phyloP scores from a whole-genome alignment of 1,140 invertebrate genomes.

The Heliconius congener region DNA sequence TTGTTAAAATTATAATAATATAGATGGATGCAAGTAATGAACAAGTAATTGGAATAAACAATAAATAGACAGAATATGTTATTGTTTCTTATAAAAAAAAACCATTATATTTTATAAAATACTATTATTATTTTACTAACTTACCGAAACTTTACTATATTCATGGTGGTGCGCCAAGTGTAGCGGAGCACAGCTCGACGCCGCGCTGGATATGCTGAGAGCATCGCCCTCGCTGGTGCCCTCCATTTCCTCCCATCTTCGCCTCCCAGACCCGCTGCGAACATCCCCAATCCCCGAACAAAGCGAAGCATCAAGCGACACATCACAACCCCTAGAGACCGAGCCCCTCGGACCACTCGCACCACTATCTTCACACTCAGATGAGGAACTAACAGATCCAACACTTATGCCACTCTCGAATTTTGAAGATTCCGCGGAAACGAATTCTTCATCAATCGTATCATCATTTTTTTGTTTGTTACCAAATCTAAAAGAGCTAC shows the following conservation, averaged over 20 bases:
- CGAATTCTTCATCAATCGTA: slow-evolving; percentile 54
- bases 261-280: slow-evolving; percentile 77
- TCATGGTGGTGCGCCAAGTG: slow-evolving; percentile 69
- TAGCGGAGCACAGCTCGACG: slow-evolving; percentile 70
- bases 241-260: slow-evolving; percentile 74
- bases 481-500: slow-evolving; percentile 70
- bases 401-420: slow-evolving; percentile 69
- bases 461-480: slow-evolving; percentile 48
- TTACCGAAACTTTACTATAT: slow-evolving; percentile 76
- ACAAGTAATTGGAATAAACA: not conserved
- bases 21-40: not conserved
- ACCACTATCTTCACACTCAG: slow-evolving; percentile 64
- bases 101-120: not conserved
- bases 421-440: slow-evolving; percentile 51
- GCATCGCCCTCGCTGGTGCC: slow-evolving; percentile 72
- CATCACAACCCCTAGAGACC: slow-evolving; percentile 44
- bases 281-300: slow-evolving; percentile 68
- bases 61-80: not conserved
- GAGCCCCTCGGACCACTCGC: slow-evolving; percentile 36
- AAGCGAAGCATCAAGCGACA: slow-evolving; percentile 78
- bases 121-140: slow-evolving; percentile 28
- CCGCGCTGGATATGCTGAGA: slow-evolving; percentile 71
- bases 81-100: not conserved
- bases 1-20: not conserved
- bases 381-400: slow-evolving; percentile 63